These are phyloP conservation scores for Brachionus calyciflorus DNA, from an alignment of 1,140 invertebrate species.

Conservation along the genomic window DNA sequence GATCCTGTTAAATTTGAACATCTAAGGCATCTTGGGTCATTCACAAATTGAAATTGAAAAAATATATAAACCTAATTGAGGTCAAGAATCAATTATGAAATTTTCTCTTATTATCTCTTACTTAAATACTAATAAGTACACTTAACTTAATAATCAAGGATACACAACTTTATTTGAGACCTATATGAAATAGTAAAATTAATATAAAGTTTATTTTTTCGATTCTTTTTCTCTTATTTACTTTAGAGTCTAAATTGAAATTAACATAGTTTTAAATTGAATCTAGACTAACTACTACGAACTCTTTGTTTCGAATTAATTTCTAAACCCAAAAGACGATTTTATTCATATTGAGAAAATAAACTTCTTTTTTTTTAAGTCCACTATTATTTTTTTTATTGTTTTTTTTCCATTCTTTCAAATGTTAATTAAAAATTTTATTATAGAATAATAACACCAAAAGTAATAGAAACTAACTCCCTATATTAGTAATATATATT, in stretches of 20 bases:
- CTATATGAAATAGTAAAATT: too few relatives aligned
- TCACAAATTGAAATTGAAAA: too few relatives aligned
- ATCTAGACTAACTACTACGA: neutral
- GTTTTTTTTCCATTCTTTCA: neutral
- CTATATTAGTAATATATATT: too few relatives aligned
- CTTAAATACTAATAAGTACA: too few relatives aligned
- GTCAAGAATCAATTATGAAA: too few relatives aligned
- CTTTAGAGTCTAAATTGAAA: conserved; percentile 19
- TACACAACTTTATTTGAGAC: too few relatives aligned
- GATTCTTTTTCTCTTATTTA: conserved; percentile 19
- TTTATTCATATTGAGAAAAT: conserved; percentile 5
- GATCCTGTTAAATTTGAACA: too few relatives aligned
- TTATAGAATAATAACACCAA: neutral
- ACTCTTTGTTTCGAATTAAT: neutral
- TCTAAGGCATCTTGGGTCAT: too few relatives aligned
- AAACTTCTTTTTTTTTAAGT: neutral
- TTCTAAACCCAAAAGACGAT: conserved; percentile 10
- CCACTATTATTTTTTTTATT: neutral
- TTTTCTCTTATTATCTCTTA: too few relatives aligned
- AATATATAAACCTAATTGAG: too few relatives aligned
- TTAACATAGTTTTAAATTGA: conserved; percentile 14
- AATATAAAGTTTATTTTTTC: neutral
- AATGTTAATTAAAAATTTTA: conserved; percentile 39
- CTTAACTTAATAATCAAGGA: too few relatives aligned
- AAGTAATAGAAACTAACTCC: too few relatives aligned